Evolutionary conservation across 2,888 invertebrate species (phyloP).

Genomic region (Cylindroiulus punctatus): DNA sequence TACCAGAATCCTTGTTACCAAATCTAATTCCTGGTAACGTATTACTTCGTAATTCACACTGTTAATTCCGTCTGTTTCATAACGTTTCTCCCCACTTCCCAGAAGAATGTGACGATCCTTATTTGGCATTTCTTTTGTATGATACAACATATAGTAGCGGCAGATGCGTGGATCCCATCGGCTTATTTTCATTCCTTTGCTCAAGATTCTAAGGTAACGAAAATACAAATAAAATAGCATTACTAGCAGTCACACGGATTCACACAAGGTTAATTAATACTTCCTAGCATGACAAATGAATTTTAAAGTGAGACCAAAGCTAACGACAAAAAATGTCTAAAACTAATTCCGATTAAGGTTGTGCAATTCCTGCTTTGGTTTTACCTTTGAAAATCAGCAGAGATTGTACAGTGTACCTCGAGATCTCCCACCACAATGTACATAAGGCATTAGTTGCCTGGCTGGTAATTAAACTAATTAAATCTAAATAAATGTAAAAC

Average conservation of each 20-base stretch:
- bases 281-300: no score
- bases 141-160: conserved; percentile 74
- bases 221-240: not conserved
- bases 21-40: conserved; percentile 34
- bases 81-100: conserved; percentile 8
- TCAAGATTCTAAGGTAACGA: conserved; percentile 42
- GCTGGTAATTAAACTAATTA: not conserved
- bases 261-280: no score
- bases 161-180: conserved; percentile 77
- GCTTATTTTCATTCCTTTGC: conserved; percentile 66
- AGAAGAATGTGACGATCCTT: conserved; percentile 35
- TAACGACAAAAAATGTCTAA: no score
- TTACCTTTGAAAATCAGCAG: not conserved
- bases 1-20: conserved; percentile 48
- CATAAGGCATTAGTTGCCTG: not conserved
- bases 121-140: conserved; percentile 70
- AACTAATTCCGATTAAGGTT: no score
- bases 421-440: not conserved
- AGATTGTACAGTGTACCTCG: not conserved
- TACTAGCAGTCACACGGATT: not conserved
- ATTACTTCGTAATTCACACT: conserved; percentile 48
- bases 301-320: no score
- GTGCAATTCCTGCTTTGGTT: not conserved
- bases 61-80: conserved; percentile 49
- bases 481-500: conserved; percentile 30